Conservation (phyloP, 2,888 invertebrate genomes). For the Liopterus haemorrhoidalis region DNA sequence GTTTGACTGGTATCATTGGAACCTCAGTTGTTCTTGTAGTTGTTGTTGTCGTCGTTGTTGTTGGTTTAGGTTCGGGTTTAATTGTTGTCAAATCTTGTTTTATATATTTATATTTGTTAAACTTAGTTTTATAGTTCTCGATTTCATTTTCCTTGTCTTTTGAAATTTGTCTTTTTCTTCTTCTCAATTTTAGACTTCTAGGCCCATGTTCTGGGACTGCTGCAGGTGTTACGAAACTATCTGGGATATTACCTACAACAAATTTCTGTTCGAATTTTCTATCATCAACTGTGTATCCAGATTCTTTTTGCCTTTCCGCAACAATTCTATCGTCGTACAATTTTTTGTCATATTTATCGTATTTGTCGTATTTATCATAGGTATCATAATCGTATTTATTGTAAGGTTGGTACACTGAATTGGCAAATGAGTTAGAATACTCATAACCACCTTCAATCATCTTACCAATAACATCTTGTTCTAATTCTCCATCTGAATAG, state of each 20-base stretch:
- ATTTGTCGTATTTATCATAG: conserved; percentile 20
- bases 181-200: conserved; percentile 38
- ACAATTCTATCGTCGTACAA: conserved; percentile 45
- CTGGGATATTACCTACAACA: conserved; percentile 61
- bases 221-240: conserved; percentile 53
- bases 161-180: conserved; percentile 38
- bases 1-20: conserved; percentile 4
- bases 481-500: conserved; percentile 62
- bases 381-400: conserved; percentile 40
- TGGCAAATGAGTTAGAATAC: too few species aligned
- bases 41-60: conserved; percentile 23
- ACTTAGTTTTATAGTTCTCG: conserved; percentile 42
- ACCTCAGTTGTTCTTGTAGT: conserved; percentile 26
- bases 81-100: conserved; percentile 3
- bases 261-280: conserved; percentile 43
- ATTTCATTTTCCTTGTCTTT: conserved; percentile 49
- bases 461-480: conserved; percentile 71
- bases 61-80: conserved; percentile 15
- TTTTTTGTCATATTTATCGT: conserved; percentile 47
- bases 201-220: conserved; percentile 63
- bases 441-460: conserved; percentile 67
- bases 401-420: conserved; percentile 45
- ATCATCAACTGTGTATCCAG: conserved; percentile 42
- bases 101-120: conserved; percentile 5
- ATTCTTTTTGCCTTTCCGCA: conserved; percentile 41